phyloP scores from a whole-genome alignment of 1,140 invertebrate species.

The Popillia japonica region DNA sequence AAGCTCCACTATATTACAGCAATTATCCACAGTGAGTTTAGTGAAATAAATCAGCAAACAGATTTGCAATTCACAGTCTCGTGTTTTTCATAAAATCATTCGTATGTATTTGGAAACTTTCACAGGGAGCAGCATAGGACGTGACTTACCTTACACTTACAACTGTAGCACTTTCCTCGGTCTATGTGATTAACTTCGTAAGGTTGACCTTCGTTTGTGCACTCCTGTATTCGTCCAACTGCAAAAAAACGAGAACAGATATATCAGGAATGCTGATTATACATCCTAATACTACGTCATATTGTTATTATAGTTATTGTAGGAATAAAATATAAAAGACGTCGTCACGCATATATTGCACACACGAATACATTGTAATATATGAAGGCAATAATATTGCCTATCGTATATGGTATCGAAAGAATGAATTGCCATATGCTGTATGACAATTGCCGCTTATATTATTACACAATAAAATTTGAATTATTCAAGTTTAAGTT shows the following conservation, averaged over 20 bases:
- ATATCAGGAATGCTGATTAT: conserved; percentile 7
- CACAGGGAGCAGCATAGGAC: neutral
- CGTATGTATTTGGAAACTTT: too few relatives aligned
- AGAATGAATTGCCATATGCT: neutral
- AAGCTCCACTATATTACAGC: too few relatives aligned
- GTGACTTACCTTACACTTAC: conserved; percentile 35
- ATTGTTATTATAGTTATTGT: conserved; percentile 1
- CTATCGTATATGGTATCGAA: neutral
- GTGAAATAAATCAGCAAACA: too few relatives aligned
- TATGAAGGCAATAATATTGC: neutral
- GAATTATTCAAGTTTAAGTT: neutral
- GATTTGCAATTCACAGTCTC: too few relatives aligned
- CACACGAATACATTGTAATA: neutral
- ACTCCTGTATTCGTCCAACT: conserved; percentile 20
- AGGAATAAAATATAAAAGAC: conserved; percentile 11
- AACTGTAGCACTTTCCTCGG: conserved; percentile 21
- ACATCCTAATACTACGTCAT: conserved; percentile 6
- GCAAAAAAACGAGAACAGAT: conserved; percentile 23
- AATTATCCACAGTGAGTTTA: too few relatives aligned
- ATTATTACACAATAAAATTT: conserved; percentile 8
- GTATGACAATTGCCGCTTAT: neutral
- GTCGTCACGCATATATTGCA: neutral
- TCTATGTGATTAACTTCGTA: conserved; percentile 38
- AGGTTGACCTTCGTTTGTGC: conserved; percentile 16
- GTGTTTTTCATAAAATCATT: too few relatives aligned